Percentiles rank a stretch among this genome's conserved stretches.
These are phyloP conservation scores for Drosophila hydei DNA, from an alignment of 1,140 invertebrate species.

Conservation along the genomic window DNA sequence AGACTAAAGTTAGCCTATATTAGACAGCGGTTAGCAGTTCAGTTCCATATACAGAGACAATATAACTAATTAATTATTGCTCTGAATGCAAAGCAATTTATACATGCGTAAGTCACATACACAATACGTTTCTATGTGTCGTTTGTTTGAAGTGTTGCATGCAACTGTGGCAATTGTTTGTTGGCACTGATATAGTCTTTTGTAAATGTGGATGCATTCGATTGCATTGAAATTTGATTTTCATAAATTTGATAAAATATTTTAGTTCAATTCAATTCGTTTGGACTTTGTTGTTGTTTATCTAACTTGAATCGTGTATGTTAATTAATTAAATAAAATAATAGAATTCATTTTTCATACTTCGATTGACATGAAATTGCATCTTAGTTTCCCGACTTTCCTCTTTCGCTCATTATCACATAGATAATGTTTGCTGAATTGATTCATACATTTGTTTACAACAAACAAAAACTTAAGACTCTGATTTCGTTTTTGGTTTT, in stretches of 20 bases:
- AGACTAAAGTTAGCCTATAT: conserved; percentile 42
- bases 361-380: too few species aligned
- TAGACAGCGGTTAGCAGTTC: conserved; percentile 41
- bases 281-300: not conserved
- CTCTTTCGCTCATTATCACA: too few species aligned
- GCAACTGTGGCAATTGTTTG: not conserved
- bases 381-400: too few species aligned
- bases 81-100: not conserved
- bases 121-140: not conserved
- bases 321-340: too few species aligned
- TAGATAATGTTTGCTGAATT: not conserved
- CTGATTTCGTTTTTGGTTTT: too few species aligned
- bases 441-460: too few species aligned
- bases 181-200: conserved; percentile 17
- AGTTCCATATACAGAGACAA: conserved; percentile 13
- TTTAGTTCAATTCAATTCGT: conserved; percentile 12
- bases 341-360: too few species aligned
- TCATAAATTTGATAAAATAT: conserved; percentile 11
- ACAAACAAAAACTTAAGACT: too few species aligned
- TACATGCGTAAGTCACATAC: not conserved
- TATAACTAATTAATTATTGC: conserved; percentile 5
- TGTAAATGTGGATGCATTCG: conserved; percentile 2
- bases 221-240: conserved; percentile 13
- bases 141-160: conserved; percentile 5
- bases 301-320: too few species aligned